Percentiles rank a stretch among this genome's conserved stretches.
Conservation (phyloP, 2,888 invertebrate species). For the Caenorhabditis becei region DNA sequence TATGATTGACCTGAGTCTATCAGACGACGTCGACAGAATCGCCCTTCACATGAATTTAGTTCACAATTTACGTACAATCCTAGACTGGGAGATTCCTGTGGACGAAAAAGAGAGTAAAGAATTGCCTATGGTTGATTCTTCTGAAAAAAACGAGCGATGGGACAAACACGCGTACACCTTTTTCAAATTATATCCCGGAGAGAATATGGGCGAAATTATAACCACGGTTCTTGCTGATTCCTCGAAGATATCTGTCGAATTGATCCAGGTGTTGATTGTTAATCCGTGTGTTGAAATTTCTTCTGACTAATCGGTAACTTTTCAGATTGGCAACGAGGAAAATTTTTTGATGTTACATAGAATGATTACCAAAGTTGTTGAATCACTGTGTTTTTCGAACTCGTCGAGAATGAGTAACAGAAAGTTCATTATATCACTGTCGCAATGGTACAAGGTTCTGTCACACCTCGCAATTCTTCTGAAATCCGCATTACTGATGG, state of each 20-base stretch:
- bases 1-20: constrained; percentile 23
- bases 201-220: constrained; percentile 32
- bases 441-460: constrained; percentile 48
- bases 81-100: constrained; percentile 50
- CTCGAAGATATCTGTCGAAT: background rate
- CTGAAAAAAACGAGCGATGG: background rate
- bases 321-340: background rate
- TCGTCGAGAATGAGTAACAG: background rate
- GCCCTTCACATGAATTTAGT: constrained; percentile 29
- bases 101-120: background rate
- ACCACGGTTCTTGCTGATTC: constrained; percentile 10
- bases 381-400: background rate
- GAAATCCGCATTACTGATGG: constrained; percentile 33
- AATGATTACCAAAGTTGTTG: background rate
- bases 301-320: too few relatives aligned
- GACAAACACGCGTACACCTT: background rate
- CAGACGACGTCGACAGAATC: background rate
- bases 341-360: background rate
- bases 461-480: constrained; percentile 52
- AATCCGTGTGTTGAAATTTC: too few relatives aligned
- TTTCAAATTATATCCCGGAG: constrained; percentile 35
- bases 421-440: constrained; percentile 22
- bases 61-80: constrained; percentile 34
- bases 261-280: background rate
- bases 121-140: background rate